Base-by-base conservation (phyloP, 2,113 vertebrate species). In the Seriola aureovittata region DNA sequence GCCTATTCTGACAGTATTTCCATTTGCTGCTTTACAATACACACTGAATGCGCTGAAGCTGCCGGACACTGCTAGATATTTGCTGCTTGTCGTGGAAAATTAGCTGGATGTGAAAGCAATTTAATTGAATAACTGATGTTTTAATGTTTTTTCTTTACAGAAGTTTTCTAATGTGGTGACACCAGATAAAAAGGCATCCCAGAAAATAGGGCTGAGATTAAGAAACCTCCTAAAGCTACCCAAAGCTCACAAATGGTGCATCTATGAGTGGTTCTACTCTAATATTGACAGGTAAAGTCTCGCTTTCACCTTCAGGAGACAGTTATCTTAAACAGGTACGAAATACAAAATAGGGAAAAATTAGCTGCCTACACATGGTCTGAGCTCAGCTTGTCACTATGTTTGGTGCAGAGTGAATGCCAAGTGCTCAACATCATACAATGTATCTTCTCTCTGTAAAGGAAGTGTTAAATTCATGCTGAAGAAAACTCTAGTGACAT, bases 201-300 rank as follows among this genome's bases (percentile, higher is more conserved):
- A 99, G 94, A 99, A 97, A 95, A 99, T 99, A 85, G 98, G 98
- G 34, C 95, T 99, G 78, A 94, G 98, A 76, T 95, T 99, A 89
- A 96, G 98, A 82, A 99, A 99, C 89, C 96, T 99, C 32, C 96
- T 99, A 14, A 99, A 99, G 83, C 96, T 99, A 62, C 98, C 98
- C 79, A 99, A 99, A 96, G 98, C 98, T 54, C 98, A 99, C 94
- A 99, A 99, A 93, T 99, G 98, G 98, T 99, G 98, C 92, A 99
- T 99, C 93, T 99, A 99, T 1, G 98, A 99, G 87, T 99, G 98
- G 98, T 99, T 99, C 94, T 99, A 99, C 90, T 99, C 98, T 63
- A 99, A 99, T 86, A 98, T 99, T 87, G 98, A 99, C 95, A 97
- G 97, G 98, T 99, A 96, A 84, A 78, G 94, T 75, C 44, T 60